phyloP scores from a whole-genome alignment of 1,140 invertebrate species.

The Agrypnia vestita region DNA sequence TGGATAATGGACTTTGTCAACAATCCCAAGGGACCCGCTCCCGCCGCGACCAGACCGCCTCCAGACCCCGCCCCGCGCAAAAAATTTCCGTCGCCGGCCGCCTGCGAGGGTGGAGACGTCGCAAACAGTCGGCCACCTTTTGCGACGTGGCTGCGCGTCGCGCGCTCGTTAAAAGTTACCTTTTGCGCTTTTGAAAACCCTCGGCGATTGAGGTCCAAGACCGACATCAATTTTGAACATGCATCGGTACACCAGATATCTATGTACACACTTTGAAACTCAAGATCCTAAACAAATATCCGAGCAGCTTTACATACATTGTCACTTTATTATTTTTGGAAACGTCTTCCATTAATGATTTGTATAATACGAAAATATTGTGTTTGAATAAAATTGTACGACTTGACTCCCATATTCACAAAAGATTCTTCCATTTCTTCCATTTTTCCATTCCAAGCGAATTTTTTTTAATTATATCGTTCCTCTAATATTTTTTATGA shows the following conservation, averaged over 20 bases:
- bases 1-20: constrained; percentile 45
- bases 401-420: too few species aligned
- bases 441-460: too few species aligned
- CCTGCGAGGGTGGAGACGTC: too few species aligned
- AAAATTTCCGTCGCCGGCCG: neutral
- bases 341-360: too few species aligned
- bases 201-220: constrained; percentile 1
- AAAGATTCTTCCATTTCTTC: too few species aligned
- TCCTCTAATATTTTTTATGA: too few species aligned
- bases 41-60: neutral
- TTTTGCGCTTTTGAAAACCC: neutral
- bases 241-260: constrained; percentile 11
- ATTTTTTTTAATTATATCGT: too few species aligned
- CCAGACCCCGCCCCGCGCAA: neutral
- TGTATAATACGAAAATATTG: neutral
- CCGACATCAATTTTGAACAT: constrained; percentile 18
- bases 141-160: neutral
- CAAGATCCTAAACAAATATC: constrained; percentile 7
- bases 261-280: constrained; percentile 14
- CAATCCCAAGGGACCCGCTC: constrained; percentile 5
- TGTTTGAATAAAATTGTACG: neutral
- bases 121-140: neutral
- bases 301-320: constrained; percentile 14
- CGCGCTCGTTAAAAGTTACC: neutral
- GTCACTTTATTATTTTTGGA: neutral